Evolutionary conservation across 2,888 invertebrate species (phyloP).

Genomic region (Germaria angustata): DNA sequence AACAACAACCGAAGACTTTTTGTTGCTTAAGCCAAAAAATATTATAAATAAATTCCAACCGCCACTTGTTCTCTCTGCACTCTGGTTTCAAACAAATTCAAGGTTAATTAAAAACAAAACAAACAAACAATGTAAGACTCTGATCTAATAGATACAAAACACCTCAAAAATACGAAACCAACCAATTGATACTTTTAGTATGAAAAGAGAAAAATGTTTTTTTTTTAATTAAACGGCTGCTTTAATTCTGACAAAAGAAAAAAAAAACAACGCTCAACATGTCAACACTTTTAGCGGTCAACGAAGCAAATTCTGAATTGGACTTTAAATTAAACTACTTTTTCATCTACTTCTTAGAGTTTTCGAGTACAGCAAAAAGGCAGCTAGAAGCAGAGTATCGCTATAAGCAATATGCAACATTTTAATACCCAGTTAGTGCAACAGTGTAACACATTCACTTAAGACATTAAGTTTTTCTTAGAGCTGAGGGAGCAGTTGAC

Average conservation of each 20-base stretch:
- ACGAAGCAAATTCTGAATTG: slow-evolving; percentile 41
- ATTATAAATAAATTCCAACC: slow-evolving; percentile 43
- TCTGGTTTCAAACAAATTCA: slow-evolving; percentile 27
- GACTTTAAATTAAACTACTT: slow-evolving; percentile 47
- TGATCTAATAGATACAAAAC: slow-evolving; percentile 30
- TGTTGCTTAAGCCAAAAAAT: slow-evolving; percentile 40
- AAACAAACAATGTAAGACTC: too few relatives aligned
- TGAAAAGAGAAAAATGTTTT: neutral
- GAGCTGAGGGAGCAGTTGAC: too few relatives aligned
- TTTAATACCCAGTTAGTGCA: too few relatives aligned
- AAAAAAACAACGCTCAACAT: slow-evolving; percentile 9
- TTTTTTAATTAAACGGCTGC: too few relatives aligned
- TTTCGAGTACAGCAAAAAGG: neutral
- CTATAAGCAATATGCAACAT: too few relatives aligned
- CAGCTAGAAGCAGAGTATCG: too few relatives aligned
- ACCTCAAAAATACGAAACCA: slow-evolving; percentile 21
- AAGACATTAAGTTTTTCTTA: too few relatives aligned
- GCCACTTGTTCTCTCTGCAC: slow-evolving; percentile 53
- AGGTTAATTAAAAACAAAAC: slow-evolving; percentile 21
- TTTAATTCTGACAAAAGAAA: neutral
- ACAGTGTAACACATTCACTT: too few relatives aligned
- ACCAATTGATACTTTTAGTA: slow-evolving; percentile 16
- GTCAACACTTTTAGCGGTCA: slow-evolving; percentile 64
- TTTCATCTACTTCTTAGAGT: neutral
- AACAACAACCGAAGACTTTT: neutral